These are phyloP conservation scores for Lasioglossum figueresi DNA, from an alignment of 2,888 invertebrate genomes.

Conservation along the genomic window DNA sequence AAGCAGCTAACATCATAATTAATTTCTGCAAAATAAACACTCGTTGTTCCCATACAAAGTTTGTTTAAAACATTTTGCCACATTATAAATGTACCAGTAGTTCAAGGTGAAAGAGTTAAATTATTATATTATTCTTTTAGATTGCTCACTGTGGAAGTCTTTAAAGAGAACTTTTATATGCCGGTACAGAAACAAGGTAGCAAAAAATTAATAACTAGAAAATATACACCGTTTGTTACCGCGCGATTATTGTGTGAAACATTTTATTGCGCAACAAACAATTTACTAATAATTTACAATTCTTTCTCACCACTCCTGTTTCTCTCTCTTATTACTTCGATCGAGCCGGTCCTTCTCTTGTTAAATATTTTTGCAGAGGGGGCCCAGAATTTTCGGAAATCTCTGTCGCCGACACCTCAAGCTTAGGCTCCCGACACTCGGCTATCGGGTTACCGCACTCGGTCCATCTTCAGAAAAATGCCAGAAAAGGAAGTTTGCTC, in stretches of 20 bases:
- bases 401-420: neutral
- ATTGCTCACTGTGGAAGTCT: too few species aligned
- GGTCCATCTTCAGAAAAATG: conserved; percentile 20
- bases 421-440: neutral
- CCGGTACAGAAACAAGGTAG: too few species aligned
- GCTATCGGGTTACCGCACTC: conserved; percentile 32
- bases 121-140: too few species aligned
- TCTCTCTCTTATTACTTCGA: neutral
- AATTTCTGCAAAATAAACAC: too few species aligned
- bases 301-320: neutral
- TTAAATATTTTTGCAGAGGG: neutral
- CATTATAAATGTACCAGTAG: too few species aligned
- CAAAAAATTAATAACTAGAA: neutral
- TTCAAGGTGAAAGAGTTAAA: too few species aligned
- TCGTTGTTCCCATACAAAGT: too few species aligned
- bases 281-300: neutral
- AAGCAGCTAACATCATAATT: too few species aligned
- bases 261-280: neutral
- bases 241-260: neutral
- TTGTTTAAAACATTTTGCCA: too few species aligned
- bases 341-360: neutral
- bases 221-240: neutral
- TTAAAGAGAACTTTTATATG: too few species aligned
- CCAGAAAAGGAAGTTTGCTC: conserved; percentile 6
- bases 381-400: neutral